Conservation (phyloP, 2,113 vertebrate species). For the Poicephalus meyeri region DNA sequence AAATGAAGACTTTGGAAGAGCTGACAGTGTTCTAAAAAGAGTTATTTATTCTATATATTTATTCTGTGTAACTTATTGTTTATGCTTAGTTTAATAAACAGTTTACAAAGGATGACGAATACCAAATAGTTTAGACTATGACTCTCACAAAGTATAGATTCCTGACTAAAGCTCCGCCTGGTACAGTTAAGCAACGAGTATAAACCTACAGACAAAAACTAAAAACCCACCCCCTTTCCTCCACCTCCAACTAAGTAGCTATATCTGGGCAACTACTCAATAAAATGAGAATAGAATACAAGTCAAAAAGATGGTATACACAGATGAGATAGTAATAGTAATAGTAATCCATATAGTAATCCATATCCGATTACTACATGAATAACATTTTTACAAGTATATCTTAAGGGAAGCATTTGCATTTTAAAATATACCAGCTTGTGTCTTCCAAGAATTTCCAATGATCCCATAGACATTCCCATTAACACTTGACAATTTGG, state of each 20-base stretch:
- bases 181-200: background rate
- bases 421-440: background rate
- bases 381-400: background rate
- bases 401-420: background rate
- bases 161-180: background rate
- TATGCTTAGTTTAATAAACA: background rate
- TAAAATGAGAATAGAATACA: background rate
- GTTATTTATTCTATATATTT: background rate
- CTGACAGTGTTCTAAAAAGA: background rate
- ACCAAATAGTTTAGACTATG: background rate
- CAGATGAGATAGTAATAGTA: background rate
- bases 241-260: background rate
- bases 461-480: background rate
- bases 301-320: background rate
- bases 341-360: no score
- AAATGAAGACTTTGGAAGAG: background rate
- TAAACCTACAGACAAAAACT: background rate
- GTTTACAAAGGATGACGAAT: constrained; percentile 1
- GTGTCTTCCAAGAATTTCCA: background rate
- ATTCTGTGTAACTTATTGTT: background rate
- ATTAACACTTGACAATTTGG: background rate
- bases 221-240: background rate
- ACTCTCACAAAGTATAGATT: background rate
- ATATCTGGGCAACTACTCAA: background rate
- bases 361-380: background rate